Evolutionary conservation across 1,140 invertebrate species (phyloP), one percentile per base, ranked within the genome.

Genomic region (Arctopsyche grandis): DNA sequence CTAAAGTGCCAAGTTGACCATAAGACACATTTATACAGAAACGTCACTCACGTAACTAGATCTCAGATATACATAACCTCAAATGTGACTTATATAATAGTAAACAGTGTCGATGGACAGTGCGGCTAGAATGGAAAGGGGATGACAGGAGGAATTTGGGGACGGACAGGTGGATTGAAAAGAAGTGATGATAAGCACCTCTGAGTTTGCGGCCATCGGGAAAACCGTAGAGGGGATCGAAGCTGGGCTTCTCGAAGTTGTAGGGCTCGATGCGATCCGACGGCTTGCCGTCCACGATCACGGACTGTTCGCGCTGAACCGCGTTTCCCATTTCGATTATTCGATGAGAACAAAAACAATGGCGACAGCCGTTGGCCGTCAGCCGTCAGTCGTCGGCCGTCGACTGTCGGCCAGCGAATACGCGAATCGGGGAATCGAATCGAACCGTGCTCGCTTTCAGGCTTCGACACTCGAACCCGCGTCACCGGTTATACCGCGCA

Each of bases 171-270:
- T n/a, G 29, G 29, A 4, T 52, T 52, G 1, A 21, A 4, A 21
- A 3, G 1, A 69, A 9, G 12, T 16, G 4, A 5, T n/a, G n/a
- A 10, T 22, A 12, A 66, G 22, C 26, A 66, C 63, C 63, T 90
- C 96, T 91, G 84, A 91, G 86, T 89, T 96, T 93, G 83, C 96
- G 89, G 46, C 91, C 90, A 75, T 90, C 89, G 24, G 88, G 84
- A 89, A 97, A 97, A 43, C 96, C 96, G 83, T 91, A 88, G 73
- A 92, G 84, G 4, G 92, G 92, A 88, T 97, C 94, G 87, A 95
- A 96, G 60, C 91, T 91, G n/a, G 94, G 90, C 80, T 90, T 88
- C 84, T 91, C 90, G 74, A 89, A 83, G 82, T 90, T 87, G 79
- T 90, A 85, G 73, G 94, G 93, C 75, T 88, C 90, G 71, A 91